Conservation (phyloP, 2,888 invertebrate species). For the Beris morrisii region DNA sequence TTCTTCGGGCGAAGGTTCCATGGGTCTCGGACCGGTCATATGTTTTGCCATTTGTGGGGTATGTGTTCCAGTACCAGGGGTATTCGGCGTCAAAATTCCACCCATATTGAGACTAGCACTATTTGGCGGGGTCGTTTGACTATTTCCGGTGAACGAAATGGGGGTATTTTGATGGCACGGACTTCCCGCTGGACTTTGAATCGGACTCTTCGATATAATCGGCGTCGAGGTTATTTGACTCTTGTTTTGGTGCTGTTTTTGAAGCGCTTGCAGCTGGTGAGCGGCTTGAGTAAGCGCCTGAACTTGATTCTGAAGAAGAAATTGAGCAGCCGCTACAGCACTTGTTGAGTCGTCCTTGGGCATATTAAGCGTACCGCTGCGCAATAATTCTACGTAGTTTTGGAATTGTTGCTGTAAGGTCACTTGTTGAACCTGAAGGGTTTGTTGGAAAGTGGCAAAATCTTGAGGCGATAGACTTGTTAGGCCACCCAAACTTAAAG, state of each 20-base stretch:
- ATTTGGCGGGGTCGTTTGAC: constrained; percentile 60
- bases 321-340: constrained; percentile 63
- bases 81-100: constrained; percentile 62
- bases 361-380: constrained; percentile 42
- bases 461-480: constrained; percentile 49
- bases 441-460: constrained; percentile 51
- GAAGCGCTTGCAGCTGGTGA: constrained; percentile 79
- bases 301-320: constrained; percentile 71
- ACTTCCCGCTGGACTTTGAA: constrained; percentile 53
- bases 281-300: constrained; percentile 84
- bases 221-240: constrained; percentile 52
- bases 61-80: constrained; percentile 59
- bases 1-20: constrained; percentile 88
- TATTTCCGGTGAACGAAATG: constrained; percentile 46
- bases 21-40: constrained; percentile 62
- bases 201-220: constrained; percentile 49
- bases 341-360: constrained; percentile 51
- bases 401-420: constrained; percentile 55
- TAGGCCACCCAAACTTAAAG: constrained; percentile 42
- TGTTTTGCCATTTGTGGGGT: constrained; percentile 61
- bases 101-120: constrained; percentile 53
- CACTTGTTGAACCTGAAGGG: constrained; percentile 53
- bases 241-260: constrained; percentile 64
- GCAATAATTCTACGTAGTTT: constrained; percentile 53
- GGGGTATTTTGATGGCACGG: constrained; percentile 43